A percentile compares a stretch with the other conserved stretches of the same genome.
Conservation (phyloP, 2,888 invertebrate species). For the Lasioglossum malachurum region DNA sequence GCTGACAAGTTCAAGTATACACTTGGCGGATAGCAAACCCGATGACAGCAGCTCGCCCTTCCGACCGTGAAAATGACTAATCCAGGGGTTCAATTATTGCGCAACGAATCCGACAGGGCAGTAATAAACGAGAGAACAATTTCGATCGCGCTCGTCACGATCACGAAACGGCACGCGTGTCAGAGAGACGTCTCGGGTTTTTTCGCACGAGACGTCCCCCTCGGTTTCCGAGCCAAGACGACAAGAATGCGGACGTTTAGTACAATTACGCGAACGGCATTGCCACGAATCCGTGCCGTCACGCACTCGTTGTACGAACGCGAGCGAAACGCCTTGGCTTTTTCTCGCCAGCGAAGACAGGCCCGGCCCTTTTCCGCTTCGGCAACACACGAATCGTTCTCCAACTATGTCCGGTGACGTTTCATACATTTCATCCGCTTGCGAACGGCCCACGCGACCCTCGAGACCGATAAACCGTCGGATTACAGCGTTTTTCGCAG, state of each 20-base stretch:
- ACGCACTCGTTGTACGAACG: slow-evolving; percentile 55
- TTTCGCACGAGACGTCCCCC: slow-evolving; percentile 21
- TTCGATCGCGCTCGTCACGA: slow-evolving; percentile 6
- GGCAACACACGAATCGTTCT: slow-evolving; percentile 20
- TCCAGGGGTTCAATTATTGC: neutral
- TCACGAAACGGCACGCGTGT: neutral
- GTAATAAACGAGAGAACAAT: neutral
- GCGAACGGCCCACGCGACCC: slow-evolving; percentile 37
- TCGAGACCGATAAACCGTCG: slow-evolving; percentile 58
- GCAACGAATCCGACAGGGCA: neutral
- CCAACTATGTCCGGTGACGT: neutral
- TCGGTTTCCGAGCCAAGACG: slow-evolving; percentile 33
- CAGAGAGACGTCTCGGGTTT: slow-evolving; percentile 10
- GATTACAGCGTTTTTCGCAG: slow-evolving; percentile 44
- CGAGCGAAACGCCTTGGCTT: slow-evolving; percentile 20
- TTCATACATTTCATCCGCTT: neutral
- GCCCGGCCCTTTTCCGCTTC: slow-evolving; percentile 32
- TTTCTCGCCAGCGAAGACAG: slow-evolving; percentile 2
- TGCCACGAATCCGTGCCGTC: slow-evolving; percentile 65
- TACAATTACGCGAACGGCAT: slow-evolving; percentile 63
- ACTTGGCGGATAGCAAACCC: neutral
- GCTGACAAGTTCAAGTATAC: neutral
- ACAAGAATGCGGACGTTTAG: slow-evolving; percentile 62
- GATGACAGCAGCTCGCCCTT: neutral
- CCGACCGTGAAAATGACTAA: neutral